Conservation (phyloP, 2,888 invertebrate species). For the Isotomurus palustris region DNA sequence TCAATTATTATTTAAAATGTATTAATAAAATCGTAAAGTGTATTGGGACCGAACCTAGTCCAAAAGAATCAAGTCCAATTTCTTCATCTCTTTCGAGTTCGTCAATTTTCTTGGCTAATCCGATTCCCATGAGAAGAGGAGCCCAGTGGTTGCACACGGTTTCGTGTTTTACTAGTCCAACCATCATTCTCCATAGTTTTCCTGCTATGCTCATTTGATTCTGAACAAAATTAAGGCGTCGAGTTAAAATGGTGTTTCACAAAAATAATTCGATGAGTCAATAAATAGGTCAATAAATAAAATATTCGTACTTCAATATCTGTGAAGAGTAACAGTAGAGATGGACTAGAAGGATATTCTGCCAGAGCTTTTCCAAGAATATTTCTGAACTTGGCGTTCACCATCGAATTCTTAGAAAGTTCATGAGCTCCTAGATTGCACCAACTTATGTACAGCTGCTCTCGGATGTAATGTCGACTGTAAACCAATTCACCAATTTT, state of each 20-base stretch:
- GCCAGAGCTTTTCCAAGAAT: constrained; percentile 32
- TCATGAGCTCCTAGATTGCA: constrained; percentile 39
- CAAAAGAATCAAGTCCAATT: constrained; percentile 39
- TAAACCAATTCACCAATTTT: background rate
- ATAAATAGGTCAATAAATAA: background rate
- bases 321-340: constrained; percentile 36
- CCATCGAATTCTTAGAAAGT: constrained; percentile 31
- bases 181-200: constrained; percentile 43
- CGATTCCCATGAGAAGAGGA: constrained; percentile 41
- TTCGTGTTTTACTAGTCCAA: constrained; percentile 37
- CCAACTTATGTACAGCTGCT: constrained; percentile 42
- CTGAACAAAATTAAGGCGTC: constrained; percentile 13
- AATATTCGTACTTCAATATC: constrained; percentile 41
- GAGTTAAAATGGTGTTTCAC: background rate
- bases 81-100: constrained; percentile 43
- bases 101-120: constrained; percentile 41
- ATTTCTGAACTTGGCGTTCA: constrained; percentile 38
- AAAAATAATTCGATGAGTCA: background rate
- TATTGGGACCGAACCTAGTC: constrained; percentile 29
- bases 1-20: background rate
- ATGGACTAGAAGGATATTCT: constrained; percentile 44
- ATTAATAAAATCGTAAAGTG: background rate
- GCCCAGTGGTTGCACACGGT: constrained; percentile 40
- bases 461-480: constrained; percentile 34
- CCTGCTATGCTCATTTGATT: constrained; percentile 44